Percentiles rank a stretch among this genome's conserved stretches.
Conservation (phyloP, 2,113 vertebrate species). For the Meles meles region DNA sequence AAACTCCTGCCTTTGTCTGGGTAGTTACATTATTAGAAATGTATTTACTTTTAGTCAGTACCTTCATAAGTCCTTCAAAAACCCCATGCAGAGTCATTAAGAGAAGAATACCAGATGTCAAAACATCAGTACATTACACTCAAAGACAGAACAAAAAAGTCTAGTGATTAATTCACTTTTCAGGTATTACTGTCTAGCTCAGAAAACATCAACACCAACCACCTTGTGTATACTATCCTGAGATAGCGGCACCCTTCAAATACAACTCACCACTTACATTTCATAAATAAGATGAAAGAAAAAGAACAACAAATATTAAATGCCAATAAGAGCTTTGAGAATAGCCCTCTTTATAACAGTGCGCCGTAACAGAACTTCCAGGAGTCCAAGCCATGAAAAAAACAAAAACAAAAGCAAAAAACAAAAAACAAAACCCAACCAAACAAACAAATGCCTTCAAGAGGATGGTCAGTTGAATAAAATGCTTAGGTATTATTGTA, state of each 20-base stretch:
- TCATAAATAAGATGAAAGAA: slow-evolving; percentile 19
- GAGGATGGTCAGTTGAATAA: neutral
- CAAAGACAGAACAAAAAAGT: slow-evolving; percentile 54
- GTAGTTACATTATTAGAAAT: slow-evolving; percentile 35
- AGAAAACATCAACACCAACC: slow-evolving; percentile 58
- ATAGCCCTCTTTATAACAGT: neutral
- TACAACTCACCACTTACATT: slow-evolving; percentile 40
- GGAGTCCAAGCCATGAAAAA: neutral
- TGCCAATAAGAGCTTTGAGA: neutral
- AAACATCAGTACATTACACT: slow-evolving; percentile 46
- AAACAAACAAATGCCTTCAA: neutral
- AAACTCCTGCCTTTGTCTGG: neutral
- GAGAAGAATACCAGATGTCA: slow-evolving; percentile 50
- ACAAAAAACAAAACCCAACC: no score
- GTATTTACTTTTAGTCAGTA: slow-evolving; percentile 39
- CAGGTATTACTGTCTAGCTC: slow-evolving; percentile 35
- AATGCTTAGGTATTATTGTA: neutral
- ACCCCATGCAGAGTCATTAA: slow-evolving; percentile 35
- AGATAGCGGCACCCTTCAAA: accelerated
- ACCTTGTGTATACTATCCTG: neutral
- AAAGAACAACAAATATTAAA: slow-evolving; percentile 52
- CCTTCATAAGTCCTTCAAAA: neutral
- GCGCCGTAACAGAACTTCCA: neutral
- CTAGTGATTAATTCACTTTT: slow-evolving; percentile 60
- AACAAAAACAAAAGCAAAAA: neutral